Base-by-base conservation (phyloP, 35 echinoderm and acorn worm species). In the Ophioderma brevispina region DNA sequence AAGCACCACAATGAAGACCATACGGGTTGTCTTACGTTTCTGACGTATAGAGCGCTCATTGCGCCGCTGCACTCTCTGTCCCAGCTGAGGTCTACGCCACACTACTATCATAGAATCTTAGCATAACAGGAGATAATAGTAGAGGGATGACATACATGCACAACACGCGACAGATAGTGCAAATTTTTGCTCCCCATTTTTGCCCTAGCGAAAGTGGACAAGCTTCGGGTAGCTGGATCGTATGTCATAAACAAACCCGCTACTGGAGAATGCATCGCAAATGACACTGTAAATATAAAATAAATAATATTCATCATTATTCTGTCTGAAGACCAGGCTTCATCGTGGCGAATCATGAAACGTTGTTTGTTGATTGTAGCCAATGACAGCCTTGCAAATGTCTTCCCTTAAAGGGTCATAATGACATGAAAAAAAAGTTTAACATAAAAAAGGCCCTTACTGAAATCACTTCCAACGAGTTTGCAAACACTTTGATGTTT, bases 1-100 rank as follows among this genome's bases (percentile, higher is more conserved):
- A 13, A 98, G 86, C 28, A 98, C 92, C 3, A 98, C 96, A n/a
- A 98, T 88, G 77, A 98, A 94, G 0, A 98, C 96, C 96, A 98
- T 98, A 25, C 92, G 89, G 3, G 96, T 98, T 11, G 89, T 98
- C 84, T 98, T 98, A 19, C 94, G 93, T 78, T 98, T 98, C 78
- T 98, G 96, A n/a, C 92, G 89, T 43, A 98, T 98, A 46, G 96
- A 98, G 39, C 96, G 39, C 87, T 98, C 92, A 36, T n/a, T 94
- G 92, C 8, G 96, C 96, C 33, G 91, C 89, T 0, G 96, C 96
- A 78, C 96, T 98, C 40, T 98, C 96, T 0, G 96, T 98, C 0
- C 96, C 96, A 36, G 96, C 96, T 11, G 92, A 89, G 10, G 92
- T 92, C 86, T 98, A 21, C 96, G 64, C 96, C 96, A 98, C 11